Evolutionary conservation across 2,797 vertebrate genomes (phyloP).

Genomic region (Champsocephalus gunnari): DNA sequence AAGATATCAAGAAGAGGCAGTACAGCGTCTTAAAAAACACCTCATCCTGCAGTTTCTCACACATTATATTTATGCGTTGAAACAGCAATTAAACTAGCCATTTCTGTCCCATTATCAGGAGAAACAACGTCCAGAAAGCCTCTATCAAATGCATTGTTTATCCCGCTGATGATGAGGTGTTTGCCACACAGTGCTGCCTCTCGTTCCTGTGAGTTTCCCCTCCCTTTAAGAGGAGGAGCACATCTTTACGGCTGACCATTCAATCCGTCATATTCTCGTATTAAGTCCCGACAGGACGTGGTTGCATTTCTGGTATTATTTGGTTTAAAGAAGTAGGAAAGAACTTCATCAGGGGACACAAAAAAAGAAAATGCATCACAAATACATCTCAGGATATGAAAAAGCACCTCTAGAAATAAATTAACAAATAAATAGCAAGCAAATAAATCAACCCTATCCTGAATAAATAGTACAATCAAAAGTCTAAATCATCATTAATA

Average conservation of each 20-base stretch:
- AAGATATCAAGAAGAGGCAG: conserved; percentile 77
- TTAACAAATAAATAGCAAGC: conserved; percentile 79
- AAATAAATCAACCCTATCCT: conserved; percentile 73
- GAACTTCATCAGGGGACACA: conserved; percentile 64
- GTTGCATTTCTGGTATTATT: conserved; percentile 82
- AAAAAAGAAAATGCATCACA: conserved; percentile 44
- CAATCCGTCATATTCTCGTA: conserved; percentile 45
- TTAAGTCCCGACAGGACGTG: conserved; percentile 49
- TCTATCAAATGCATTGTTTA: conserved; percentile 3
- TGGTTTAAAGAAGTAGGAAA: conserved; percentile 80
- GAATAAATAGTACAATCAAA: conserved; percentile 85
- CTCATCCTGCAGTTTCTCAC: conserved; percentile 34
- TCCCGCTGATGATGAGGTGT: conserved; percentile 36
- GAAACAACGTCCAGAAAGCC: conserved; percentile 33
- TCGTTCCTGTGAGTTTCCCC: conserved; percentile 37
- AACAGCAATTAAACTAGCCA: conserved; percentile 13
- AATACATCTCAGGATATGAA: conserved; percentile 78
- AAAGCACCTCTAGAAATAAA: conserved; percentile 80
- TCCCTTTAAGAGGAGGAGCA: conserved; percentile 60
- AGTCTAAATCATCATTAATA: conserved; percentile 73
- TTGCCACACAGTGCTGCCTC: conserved; percentile 69
- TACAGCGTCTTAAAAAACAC: conserved; percentile 67
- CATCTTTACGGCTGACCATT: conserved; percentile 30
- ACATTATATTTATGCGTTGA: conserved; percentile 24
- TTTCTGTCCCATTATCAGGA: conserved; percentile 25